Evolutionary conservation across 64 coral and sea anemone genomes (phyloP), one percentile per base, ranked within the genome.

Genomic region (Orbicella faveolata): DNA sequence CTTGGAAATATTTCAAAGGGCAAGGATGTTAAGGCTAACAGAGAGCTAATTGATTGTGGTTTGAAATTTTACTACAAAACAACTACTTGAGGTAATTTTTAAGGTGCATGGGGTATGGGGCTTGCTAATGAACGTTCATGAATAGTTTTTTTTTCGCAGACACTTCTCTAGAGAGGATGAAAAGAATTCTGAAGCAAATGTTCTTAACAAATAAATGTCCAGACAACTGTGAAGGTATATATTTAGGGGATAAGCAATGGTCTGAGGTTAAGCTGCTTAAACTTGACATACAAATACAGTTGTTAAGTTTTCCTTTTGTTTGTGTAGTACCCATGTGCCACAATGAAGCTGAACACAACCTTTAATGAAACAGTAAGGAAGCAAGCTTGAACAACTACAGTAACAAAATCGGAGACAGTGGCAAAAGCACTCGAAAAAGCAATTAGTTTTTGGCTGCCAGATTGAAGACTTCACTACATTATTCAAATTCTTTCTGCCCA

Each of bases 401-500:
- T 36, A 34, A 64, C 36, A 16, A 20, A 16, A 65, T 13, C 26
- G 9, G 5, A 20, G 7, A 17, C n/a, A 72, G 36, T 39, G 4
- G 21, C 16, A 78, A 52, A 26, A 30, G 35, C 41, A 85, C 82
- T 85, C n/a, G 39, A 41, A 70, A 70, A 85, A 85, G 21, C n/a
- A 85, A 85, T 85, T 85, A 65, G n/a, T 85, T 70, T 73, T 72
- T 73, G 82, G 82, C 82, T 85, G 64, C 21, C 65, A 73, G 4
- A 85, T 9, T 41, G 4, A 72, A 72, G 9, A 39, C 37, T 52
- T 69, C 36, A 85, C 23, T 72, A 39, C 63, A 85, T 85, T 52
- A 85, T 73, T 85, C 36, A 85, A 68, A 85, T 85, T 85, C 82
- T 73, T 70, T 52, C 5, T 15, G 65, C 65, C 63, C 15, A 85